Percentiles rank a stretch among this genome's conserved stretches.
phyloP scores from a whole-genome alignment of 2,797 vertebrate species.

The Propithecus deckenii region DNA sequence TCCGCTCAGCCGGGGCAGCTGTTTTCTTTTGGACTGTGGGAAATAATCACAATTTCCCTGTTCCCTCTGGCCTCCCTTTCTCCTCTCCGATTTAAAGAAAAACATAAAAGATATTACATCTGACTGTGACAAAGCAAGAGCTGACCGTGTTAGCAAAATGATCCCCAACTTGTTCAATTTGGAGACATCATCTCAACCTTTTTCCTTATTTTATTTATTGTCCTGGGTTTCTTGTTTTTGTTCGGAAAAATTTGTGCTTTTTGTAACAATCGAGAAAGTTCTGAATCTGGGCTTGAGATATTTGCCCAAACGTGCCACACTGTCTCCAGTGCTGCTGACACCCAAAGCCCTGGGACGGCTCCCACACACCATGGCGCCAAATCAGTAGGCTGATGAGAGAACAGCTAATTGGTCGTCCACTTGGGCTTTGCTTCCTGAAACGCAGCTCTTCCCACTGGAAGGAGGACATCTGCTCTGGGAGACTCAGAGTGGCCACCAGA shows the following conservation, averaged over 20 bases:
- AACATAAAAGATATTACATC: background rate
- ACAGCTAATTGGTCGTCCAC: accelerated
- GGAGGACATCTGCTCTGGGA: background rate
- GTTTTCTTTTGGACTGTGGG: background rate
- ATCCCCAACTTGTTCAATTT: background rate
- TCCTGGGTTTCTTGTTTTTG: too few species aligned
- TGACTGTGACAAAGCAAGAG: background rate
- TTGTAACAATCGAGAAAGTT: background rate
- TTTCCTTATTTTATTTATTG: too few species aligned
- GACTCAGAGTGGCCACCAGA: too few species aligned
- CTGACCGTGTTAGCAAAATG: background rate
- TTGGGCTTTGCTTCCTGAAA: background rate
- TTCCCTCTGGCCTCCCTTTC: background rate
- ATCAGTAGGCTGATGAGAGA: background rate
- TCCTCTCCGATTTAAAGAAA: background rate
- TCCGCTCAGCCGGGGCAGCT: background rate
- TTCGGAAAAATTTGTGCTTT: background rate
- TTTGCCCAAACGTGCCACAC: background rate
- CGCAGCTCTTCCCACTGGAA: background rate
- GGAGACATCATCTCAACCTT: background rate
- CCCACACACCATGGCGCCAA: background rate
- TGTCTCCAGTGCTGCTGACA: accelerated
- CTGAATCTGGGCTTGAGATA: background rate
- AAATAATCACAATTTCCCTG: background rate
- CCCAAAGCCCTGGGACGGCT: background rate